Conservation (phyloP, 92 coral and sea anemone species). For the Hydrozoanthus gracilis region DNA sequence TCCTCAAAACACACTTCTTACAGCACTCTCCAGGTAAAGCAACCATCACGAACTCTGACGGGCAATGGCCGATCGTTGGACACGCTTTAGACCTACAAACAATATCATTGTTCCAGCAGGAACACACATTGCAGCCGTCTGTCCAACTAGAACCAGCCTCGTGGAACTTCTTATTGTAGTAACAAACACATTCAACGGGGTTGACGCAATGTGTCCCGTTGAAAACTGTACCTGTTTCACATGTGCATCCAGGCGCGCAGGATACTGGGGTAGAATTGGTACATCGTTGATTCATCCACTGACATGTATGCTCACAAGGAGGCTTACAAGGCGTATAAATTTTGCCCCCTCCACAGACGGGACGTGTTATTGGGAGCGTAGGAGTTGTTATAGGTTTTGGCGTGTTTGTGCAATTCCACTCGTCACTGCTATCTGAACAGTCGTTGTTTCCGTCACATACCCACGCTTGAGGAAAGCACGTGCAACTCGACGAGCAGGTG, state of each 20-base stretch:
- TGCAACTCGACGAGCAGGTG: constrained; percentile 47
- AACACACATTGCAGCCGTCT: constrained; percentile 70
- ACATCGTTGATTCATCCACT: constrained; percentile 76
- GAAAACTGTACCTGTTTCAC: constrained; percentile 75
- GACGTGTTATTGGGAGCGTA: constrained; percentile 42
- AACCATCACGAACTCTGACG: constrained; percentile 56
- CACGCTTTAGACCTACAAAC: constrained; percentile 71
- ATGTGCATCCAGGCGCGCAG: constrained; percentile 79
- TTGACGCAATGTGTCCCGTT: constrained; percentile 85
- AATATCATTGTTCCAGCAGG: constrained; percentile 86
- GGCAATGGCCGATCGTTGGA: constrained; percentile 65
- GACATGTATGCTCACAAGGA: constrained; percentile 76
- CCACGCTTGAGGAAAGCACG: constrained; percentile 55
- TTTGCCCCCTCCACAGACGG: constrained; percentile 52
- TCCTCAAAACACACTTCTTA: constrained; percentile 58
- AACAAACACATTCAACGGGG: constrained; percentile 81
- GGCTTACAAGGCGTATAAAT: constrained; percentile 70
- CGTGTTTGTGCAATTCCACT: constrained; percentile 46
- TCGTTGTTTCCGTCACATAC: constrained; percentile 62
- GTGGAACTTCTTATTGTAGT: constrained; percentile 53
- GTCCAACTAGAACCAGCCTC: constrained; percentile 86
- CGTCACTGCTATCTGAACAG: constrained; percentile 65
- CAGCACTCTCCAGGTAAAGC: constrained; percentile 76
- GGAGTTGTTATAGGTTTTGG: constrained; percentile 7
- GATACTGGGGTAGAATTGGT: constrained; percentile 7